phyloP scores from a whole-genome alignment of 2,888 invertebrate species.

The Rotaria magnacalcarata region DNA sequence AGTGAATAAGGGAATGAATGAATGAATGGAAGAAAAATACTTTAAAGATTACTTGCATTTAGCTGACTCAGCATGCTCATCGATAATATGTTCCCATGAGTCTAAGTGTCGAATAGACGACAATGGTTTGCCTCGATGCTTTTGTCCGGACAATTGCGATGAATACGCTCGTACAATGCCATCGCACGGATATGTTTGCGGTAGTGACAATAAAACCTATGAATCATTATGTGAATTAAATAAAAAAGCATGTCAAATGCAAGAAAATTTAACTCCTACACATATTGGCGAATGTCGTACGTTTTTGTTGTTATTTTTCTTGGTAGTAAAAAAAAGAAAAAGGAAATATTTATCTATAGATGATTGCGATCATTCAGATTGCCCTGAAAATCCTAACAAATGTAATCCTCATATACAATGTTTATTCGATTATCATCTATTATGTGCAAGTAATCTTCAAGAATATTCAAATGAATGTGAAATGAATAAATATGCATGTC shows the following conservation, averaged over 20 bases:
- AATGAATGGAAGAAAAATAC: not conserved
- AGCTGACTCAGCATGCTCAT: not conserved
- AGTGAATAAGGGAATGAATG: not conserved
- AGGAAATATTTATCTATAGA: not conserved
- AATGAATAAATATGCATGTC: constrained; percentile 36
- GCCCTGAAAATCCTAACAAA: not conserved
- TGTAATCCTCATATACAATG: constrained; percentile 21
- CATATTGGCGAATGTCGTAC: constrained; percentile 1
- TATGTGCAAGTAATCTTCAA: constrained; percentile 34
- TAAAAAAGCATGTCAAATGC: constrained; percentile 2
- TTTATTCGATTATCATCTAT: constrained; percentile 7
- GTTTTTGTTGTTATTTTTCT: not conserved
- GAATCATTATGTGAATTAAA: constrained; percentile 14
- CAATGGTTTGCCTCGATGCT: not conserved
- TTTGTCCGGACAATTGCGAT: not conserved
- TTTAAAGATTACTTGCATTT: not conserved
- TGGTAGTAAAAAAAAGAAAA: not conserved
- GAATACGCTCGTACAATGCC: not conserved
- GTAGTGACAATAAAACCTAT: not conserved
- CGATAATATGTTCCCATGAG: not conserved
- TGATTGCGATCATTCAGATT: not conserved
- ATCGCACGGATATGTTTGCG: not conserved
- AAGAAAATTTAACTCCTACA: not conserved
- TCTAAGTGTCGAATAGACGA: not conserved
- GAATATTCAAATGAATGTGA: constrained; percentile 29